phyloP scores from a whole-genome alignment of 2,888 invertebrate genomes.

The Tinea semifulvella region DNA sequence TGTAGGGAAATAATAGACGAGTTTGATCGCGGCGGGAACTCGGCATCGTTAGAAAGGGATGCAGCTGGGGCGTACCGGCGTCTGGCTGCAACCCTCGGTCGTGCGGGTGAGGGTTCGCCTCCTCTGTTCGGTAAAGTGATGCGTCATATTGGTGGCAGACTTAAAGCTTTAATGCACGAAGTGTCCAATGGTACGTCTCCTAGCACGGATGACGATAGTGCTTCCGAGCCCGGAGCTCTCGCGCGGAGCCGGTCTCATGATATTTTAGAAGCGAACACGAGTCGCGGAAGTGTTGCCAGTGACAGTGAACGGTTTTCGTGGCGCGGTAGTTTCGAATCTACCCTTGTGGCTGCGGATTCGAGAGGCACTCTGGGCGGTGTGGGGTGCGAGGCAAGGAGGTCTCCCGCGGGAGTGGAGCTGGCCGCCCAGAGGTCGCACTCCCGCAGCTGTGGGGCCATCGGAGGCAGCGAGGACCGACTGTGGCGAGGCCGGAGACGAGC shows the following conservation, averaged over 20 bases:
- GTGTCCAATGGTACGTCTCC: constrained; percentile 83
- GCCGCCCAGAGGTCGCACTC: constrained; percentile 83
- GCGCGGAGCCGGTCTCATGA: constrained; percentile 87
- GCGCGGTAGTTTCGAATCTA: constrained; percentile 94
- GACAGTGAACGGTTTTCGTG: constrained; percentile 91
- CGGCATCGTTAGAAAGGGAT: constrained; percentile 72
- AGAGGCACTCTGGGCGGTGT: constrained; percentile 79
- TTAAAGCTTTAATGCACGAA: constrained; percentile 92
- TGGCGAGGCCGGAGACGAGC: constrained; percentile 58
- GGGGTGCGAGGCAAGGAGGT: constrained; percentile 79
- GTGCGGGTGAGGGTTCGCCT: constrained; percentile 77
- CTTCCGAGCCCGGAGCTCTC: constrained; percentile 73
- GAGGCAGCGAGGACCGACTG: constrained; percentile 70
- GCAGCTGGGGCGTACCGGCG: constrained; percentile 89
- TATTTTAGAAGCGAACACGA: constrained; percentile 70
- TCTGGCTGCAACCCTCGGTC: constrained; percentile 83
- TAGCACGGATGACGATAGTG: constrained; percentile 77
- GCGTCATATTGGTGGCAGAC: constrained; percentile 88
- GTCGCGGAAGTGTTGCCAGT: constrained; percentile 76
- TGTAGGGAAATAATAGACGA: constrained; percentile 89
- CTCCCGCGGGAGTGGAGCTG: constrained; percentile 84
- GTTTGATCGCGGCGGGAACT: constrained; percentile 78
- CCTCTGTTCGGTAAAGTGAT: constrained; percentile 90
- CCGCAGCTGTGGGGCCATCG: constrained; percentile 86
- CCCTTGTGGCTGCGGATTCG: constrained; percentile 86